Conservation (phyloP, 2,797 vertebrate genomes). For the Chaunax sp. region DNA sequence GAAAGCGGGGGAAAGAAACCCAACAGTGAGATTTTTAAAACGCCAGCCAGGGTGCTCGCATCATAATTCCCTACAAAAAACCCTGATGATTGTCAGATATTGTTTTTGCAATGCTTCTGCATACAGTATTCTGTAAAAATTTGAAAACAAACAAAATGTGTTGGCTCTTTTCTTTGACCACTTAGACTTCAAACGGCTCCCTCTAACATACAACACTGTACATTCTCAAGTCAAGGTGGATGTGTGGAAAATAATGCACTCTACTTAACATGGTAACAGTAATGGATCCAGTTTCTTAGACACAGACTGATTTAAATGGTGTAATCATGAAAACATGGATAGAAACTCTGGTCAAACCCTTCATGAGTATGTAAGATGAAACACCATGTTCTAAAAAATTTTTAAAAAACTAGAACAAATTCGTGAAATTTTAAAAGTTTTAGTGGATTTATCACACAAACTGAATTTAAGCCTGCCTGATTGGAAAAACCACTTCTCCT, state of each 20-base stretch:
- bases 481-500: not conserved
- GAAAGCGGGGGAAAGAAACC: constrained; percentile 68
- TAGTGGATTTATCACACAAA: constrained; percentile 2
- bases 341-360: not conserved
- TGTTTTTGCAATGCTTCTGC: constrained; percentile 78
- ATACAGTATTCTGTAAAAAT: constrained; percentile 73
- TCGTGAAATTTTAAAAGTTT: not conserved
- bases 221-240: constrained; percentile 59
- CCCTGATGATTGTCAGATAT: constrained; percentile 82
- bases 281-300: constrained; percentile 32
- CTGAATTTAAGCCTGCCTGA: not conserved
- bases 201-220: constrained; percentile 40
- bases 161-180: constrained; percentile 47
- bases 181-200: constrained; percentile 47
- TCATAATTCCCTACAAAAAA: constrained; percentile 68
- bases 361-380: too few species aligned
- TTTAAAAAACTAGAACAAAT: too few species aligned
- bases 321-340: not conserved
- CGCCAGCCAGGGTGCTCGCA: constrained; percentile 66
- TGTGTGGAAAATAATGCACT: constrained; percentile 31
- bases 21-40: constrained; percentile 72
- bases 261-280: constrained; percentile 23
- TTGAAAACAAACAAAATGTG: constrained; percentile 42
- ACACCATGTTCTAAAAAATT: too few species aligned
- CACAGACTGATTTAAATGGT: not conserved